phyloP scores from a whole-genome alignment of 2,113 vertebrate species.

The Sturnus vulgaris region DNA sequence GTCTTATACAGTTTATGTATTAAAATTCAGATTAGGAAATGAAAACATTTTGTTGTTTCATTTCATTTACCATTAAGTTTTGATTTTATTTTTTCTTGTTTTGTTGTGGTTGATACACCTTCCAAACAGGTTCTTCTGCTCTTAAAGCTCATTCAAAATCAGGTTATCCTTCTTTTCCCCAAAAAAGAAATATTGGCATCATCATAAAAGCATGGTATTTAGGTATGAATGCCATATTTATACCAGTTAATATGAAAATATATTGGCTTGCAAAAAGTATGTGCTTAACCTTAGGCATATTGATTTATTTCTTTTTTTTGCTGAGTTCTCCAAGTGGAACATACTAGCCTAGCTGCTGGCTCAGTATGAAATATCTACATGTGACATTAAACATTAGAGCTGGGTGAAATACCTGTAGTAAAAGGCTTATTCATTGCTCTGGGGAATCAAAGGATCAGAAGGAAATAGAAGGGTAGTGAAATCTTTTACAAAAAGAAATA shows the following conservation, averaged over 20 bases:
- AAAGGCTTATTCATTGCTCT: neutral
- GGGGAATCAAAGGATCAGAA: neutral
- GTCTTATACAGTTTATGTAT: neutral
- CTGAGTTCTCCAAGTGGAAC: neutral
- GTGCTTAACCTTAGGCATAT: neutral
- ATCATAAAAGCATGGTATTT: neutral
- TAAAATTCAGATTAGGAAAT: neutral
- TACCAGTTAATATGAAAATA: neutral
- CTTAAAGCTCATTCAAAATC: neutral
- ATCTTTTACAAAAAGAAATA: neutral
- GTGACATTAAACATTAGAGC: neutral
- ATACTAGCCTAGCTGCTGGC: neutral
- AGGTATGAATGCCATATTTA: neutral
- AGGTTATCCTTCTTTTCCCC: neutral
- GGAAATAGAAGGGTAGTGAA: neutral
- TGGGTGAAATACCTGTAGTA: neutral
- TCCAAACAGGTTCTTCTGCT: neutral
- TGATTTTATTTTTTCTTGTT: neutral
- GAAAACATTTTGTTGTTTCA: neutral
- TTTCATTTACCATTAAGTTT: neutral
- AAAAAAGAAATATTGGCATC: accelerated
- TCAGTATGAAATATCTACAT: neutral
- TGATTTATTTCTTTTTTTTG: neutral
- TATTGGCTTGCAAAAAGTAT: neutral
- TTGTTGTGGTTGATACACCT: neutral